Base-by-base conservation (phyloP, 2,888 invertebrate genomes). In the Pollenia angustigena region DNA sequence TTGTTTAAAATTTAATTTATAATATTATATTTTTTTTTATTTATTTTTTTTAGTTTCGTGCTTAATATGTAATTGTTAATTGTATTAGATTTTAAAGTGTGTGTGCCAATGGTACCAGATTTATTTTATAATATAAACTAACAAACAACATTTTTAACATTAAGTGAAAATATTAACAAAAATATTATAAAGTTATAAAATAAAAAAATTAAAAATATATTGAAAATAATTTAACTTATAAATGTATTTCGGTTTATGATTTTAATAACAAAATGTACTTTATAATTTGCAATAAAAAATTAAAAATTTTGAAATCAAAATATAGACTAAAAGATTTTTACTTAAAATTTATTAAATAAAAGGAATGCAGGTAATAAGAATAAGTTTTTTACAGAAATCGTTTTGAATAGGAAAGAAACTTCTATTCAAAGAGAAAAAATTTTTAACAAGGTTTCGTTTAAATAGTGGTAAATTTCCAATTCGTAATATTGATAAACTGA, bases 241-340 rank as follows among this genome's bases (percentile, higher is more conserved):
- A 18, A 44, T 32, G 69, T 23, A 60, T 44, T 66, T 66, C 78
- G 11, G 6, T 72, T 58, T 58, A 74, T 60, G 32, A 48, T 66
- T 66, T 74, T 48, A 11, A 7, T 48, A 56, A 66, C 16, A 78
- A 42, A 78, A 78, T 54, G 14, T 75, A 52, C 14, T 82, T 56
- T 76, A 50, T 78, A 78, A 79, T 66, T 83, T 83, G 71, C 64
- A 72, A 50, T 52, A 84, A 72, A 72, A 84, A 79, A 82, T 44
- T 8, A 40, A 66, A 71, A 42, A 16, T 74, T 54, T 54, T 14
- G 50, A 68, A 81, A 52, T 62, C 2, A 42, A 18, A 62, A 50
- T 14, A 2, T 32, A 12, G 58, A 12, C 0, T 16, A 66, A 44
- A 62, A 9, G 12, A 4, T 11, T 18, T 32, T 4, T 32, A 32